phyloP scores from a whole-genome alignment of 2,113 vertebrate genomes.

The Dicerorhinus sumatrensis region DNA sequence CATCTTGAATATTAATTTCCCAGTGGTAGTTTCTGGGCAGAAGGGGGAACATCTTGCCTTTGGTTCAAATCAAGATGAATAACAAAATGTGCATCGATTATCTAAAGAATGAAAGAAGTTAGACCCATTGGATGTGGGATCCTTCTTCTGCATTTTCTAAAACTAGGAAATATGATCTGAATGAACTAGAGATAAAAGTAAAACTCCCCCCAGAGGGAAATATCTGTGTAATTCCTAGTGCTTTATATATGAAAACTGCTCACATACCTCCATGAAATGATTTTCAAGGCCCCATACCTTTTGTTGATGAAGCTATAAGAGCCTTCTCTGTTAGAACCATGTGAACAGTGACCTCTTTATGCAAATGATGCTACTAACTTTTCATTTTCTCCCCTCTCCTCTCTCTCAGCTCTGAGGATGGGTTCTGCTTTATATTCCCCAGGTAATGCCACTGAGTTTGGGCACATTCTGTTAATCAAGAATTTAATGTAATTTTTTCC shows the following conservation, averaged over 20 bases:
- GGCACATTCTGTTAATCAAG: not conserved
- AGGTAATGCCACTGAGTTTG: not conserved
- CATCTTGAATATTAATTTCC: conserved; percentile 85
- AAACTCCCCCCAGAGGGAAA: not conserved
- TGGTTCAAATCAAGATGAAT: conserved; percentile 70
- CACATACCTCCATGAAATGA: not conserved
- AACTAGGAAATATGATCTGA: not conserved
- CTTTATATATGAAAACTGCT: not conserved
- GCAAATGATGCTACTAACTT: not conserved
- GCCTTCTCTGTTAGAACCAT: not conserved
- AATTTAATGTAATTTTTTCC: not conserved
- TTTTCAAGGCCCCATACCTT: not conserved
- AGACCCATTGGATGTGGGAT: not conserved
- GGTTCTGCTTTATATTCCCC: not conserved
- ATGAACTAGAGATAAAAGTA: not conserved
- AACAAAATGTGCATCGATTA: not conserved
- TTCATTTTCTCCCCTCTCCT: not conserved
- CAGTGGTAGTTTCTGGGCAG: conserved; percentile 61
- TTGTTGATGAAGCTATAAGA: not conserved
- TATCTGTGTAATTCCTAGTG: not conserved
- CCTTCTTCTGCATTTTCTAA: not conserved
- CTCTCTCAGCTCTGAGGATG: not conserved
- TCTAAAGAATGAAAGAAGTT: conserved; percentile 50
- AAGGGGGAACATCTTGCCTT: conserved; percentile 55
- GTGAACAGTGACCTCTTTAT: not conserved